These are phyloP conservation scores for Cantharis flavilabris DNA, from an alignment of 2,888 invertebrate genomes.

Conservation along the genomic window DNA sequence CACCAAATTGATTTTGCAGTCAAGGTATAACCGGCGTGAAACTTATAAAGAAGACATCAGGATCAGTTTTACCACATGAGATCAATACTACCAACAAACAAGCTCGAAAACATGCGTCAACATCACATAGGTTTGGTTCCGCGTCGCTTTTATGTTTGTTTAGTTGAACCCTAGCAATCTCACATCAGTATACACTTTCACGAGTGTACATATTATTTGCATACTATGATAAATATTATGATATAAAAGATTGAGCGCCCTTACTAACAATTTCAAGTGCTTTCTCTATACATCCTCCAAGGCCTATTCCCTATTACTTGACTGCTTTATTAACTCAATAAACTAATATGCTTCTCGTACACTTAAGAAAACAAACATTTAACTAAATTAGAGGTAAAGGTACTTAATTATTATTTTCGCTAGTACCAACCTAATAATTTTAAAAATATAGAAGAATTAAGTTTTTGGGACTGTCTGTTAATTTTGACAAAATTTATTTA, in stretches of 20 bases:
- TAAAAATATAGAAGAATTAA: background rate
- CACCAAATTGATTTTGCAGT: slow-evolving; percentile 20
- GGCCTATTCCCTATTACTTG: slow-evolving; percentile 6
- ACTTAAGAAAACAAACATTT: slow-evolving; percentile 17
- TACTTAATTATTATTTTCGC: background rate
- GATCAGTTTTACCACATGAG: slow-evolving; percentile 51
- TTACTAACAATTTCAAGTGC: slow-evolving; percentile 21
- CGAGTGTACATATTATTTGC: slow-evolving; percentile 57
- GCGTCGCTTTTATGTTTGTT: slow-evolving; percentile 36
- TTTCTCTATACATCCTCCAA: slow-evolving; percentile 23
- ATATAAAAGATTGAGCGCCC: slow-evolving; percentile 46
- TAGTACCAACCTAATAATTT: background rate
- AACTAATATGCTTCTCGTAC: slow-evolving; percentile 15
- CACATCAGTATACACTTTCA: slow-evolving; percentile 48
- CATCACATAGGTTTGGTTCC: slow-evolving; percentile 50
- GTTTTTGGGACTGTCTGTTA: background rate
- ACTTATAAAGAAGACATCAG: slow-evolving; percentile 32
- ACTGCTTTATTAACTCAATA: slow-evolving; percentile 15
- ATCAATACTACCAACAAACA: slow-evolving; percentile 63
- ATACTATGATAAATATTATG: slow-evolving; percentile 53
- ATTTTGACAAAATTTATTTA: background rate
- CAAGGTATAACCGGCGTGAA: slow-evolving; percentile 14
- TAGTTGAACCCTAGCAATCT: slow-evolving; percentile 31
- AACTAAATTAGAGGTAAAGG: background rate
- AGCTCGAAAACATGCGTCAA: slow-evolving; percentile 68